Base-by-base conservation (phyloP, 2,113 vertebrate species). In the Anoplopoma fimbria region DNA sequence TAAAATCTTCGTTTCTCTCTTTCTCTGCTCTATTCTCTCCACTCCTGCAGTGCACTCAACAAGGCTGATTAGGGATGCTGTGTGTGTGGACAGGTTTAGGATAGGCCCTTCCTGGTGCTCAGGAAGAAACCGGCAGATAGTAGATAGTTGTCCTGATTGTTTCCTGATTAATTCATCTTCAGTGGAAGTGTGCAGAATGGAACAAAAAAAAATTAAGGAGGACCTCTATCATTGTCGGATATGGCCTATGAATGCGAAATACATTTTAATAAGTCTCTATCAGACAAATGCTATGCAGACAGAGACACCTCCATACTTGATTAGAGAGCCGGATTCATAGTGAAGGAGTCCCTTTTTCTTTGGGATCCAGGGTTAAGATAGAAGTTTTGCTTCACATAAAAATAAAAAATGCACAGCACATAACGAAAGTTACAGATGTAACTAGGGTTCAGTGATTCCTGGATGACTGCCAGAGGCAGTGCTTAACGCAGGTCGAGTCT, bases 231-330 rank as follows among this genome's bases (percentile, higher is more conserved):
- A 65, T 25, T 77, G 65, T 65, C 17, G 6, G 40, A 72, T 81
- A 60, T 65, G 58, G 36, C 40, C 38, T 40, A 15, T 57, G 76
- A 87, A 79, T 83, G 63, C 75, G 58, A 51, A 70, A 57, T 60
- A 45, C 40, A 75, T 83, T 79, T 69, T 70, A 87, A 79, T 82
- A 79, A 75, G 25, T 60, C 29, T 79, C 80, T 45, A 57, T 86
- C 61, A 69, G 45, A 80, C 57, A n/a, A 69, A 51, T 13, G 25
- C 45, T 49, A 36, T 61, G 62, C 69, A 64, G 55, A 53, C 47
- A 49, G 33, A 74, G 55, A 69, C 36, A 65, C 36, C 51, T 65
- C 38, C 65, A 65, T n/a, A 65, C 60, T 80, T 80, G 64, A 84
- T 80, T 80, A 67, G 68, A 38, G 58, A 29, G 34, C n/a, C 15